phyloP scores from a whole-genome alignment of 2,888 invertebrate genomes.

The Notocelia uddmanniana region DNA sequence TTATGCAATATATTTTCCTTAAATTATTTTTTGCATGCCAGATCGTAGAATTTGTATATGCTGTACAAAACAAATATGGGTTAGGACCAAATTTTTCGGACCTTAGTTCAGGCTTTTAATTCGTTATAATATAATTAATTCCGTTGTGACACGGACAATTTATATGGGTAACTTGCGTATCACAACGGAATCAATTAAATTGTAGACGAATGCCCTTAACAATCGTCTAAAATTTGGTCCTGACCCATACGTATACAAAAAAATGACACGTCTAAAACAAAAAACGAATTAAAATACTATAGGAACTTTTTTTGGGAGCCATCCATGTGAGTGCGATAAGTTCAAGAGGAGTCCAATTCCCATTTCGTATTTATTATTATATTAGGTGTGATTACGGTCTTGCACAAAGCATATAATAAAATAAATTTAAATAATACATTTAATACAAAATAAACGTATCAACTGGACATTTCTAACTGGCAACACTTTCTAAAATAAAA shows the following conservation, averaged over 20 bases:
- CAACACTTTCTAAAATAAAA: conserved; percentile 22
- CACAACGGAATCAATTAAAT: no score
- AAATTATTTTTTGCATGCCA: not conserved
- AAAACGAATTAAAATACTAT: no score
- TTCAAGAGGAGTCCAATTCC: conserved; percentile 50
- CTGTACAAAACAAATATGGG: not conserved
- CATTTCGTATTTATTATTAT: conserved; percentile 48
- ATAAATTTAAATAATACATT: conserved; percentile 47
- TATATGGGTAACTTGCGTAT: no score
- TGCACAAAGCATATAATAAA: conserved; percentile 38
- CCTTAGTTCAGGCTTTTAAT: no score
- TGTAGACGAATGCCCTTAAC: no score
- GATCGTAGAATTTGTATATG: not conserved
- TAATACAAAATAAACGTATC: conserved; percentile 40
- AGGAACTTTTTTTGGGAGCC: not conserved
- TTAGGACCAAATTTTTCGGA: no score
- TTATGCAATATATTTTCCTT: not conserved
- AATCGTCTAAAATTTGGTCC: no score
- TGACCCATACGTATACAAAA: no score
- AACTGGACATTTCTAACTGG: conserved; percentile 18
- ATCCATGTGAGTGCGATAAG: conserved; percentile 7
- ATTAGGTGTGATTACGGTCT: conserved; percentile 36
- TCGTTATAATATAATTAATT: no score
- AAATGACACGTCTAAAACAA: no score
- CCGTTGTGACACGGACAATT: no score